Evolutionary conservation across 92 coral and sea anemone genomes (phyloP), one percentile per base, ranked within the genome.

Genomic region (Muricea muricata): DNA sequence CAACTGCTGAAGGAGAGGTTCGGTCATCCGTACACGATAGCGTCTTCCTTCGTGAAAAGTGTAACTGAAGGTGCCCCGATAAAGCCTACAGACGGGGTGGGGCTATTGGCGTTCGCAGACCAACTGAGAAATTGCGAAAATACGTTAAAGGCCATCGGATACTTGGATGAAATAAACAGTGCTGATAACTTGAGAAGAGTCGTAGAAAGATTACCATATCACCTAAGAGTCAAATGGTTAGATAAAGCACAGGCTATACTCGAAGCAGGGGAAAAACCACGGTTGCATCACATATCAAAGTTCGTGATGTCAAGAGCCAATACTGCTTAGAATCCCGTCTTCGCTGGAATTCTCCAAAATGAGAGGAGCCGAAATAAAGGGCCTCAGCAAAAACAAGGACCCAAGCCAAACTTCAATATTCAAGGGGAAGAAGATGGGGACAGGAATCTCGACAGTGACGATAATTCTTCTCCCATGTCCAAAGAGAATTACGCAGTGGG

Each of bases 271-370:
- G 31, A 47, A 14, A 68, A 75, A 35, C n/a, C 89, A 14, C 79
- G 37, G 12, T 71, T 71, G 33, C 54, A 65, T 21, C 92, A 85
- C 58, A 72, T 89, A 7, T 37, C 90, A 1, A 63, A 73, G 69
- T 85, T 89, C 45, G 87, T 89, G 0, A 89, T 46, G 39, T 70
- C 55, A 0, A 75, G 48, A 18, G 92, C 90, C 2, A 67, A 86
- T 56, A 80, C 83, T 0, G 80, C 69, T 0, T 73, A 89, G 50
- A 65, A 80, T 35, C 90, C 92, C 17, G 87, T 89, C 18, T 89
- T 89, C 73, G 92, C 90, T 33, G 42, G 82, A 28, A 42, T 85
- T 31, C 47, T 89, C 1, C 83, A 73, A 29, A 18, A 48, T 13
- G 37, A 11, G 21, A 32, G 84, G 6, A 79, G 34, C 8, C 60